Conservation (phyloP, 2,888 invertebrate genomes). For the Molorchus minor region DNA sequence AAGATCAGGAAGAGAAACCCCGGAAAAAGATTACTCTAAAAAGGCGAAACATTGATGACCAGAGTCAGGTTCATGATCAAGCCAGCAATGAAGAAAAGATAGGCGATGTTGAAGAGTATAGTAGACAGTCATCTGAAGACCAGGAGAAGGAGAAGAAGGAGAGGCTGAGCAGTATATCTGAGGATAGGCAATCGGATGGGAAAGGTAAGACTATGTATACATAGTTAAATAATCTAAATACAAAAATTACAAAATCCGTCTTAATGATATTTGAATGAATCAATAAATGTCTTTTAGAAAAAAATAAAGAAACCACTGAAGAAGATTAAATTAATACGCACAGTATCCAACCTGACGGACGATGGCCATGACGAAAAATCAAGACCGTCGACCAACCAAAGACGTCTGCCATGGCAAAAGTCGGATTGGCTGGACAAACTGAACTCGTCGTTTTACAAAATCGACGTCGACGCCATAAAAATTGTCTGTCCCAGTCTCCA, state of each 20-base stretch:
- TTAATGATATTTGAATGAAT: constrained; percentile 1
- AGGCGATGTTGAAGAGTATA: constrained; percentile 19
- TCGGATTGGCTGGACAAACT: constrained; percentile 33
- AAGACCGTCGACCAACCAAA: constrained; percentile 43
- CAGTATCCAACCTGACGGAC: constrained; percentile 20
- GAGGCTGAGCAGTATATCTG: constrained; percentile 27
- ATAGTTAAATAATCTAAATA: no score
- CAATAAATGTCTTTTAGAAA: constrained; percentile 31
- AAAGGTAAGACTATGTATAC: no score
- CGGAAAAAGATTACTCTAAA: constrained; percentile 39
- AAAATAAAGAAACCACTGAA: constrained; percentile 43
- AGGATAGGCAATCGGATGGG: constrained; percentile 32
- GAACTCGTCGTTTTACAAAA: constrained; percentile 30
- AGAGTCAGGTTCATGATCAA: constrained; percentile 31
- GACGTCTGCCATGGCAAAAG: constrained; percentile 38
- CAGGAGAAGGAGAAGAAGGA: constrained; percentile 28
- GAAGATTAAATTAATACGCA: constrained; percentile 30
- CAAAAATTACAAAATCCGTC: not conserved
- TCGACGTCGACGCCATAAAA: constrained; percentile 53
- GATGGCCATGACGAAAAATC: constrained; percentile 18
- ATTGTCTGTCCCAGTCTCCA: constrained; percentile 55
- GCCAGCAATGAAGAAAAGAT: constrained; percentile 36
- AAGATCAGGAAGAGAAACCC: constrained; percentile 37
- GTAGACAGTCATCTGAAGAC: constrained; percentile 7
- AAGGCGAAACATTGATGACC: constrained; percentile 31